phyloP scores from a whole-genome alignment of 2,113 vertebrate genomes.

The Alectura lathami region DNA sequence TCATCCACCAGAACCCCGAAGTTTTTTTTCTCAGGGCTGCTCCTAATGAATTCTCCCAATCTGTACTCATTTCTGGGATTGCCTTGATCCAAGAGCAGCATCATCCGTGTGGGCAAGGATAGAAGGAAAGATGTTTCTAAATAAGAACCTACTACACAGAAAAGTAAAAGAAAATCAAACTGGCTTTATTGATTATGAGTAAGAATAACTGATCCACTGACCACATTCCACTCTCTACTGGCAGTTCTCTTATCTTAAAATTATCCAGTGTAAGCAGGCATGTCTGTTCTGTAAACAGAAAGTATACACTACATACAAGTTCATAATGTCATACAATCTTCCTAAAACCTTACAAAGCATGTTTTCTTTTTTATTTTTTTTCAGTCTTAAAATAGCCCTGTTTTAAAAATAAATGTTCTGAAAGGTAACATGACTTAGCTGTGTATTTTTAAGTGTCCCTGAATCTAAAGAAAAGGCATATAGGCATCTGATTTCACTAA shows the following conservation, averaged over 20 bases:
- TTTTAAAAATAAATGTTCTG: constrained; percentile 16
- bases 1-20: background rate
- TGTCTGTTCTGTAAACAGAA: background rate
- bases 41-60: background rate
- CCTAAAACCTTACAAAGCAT: background rate
- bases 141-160: background rate
- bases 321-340: background rate
- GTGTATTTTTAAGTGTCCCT: background rate
- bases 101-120: background rate
- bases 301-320: accelerated
- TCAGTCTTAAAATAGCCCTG: background rate
- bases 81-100: background rate
- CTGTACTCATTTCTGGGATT: background rate
- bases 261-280: background rate
- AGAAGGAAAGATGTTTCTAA: background rate
- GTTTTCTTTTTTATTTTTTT: background rate
- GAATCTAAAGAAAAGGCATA: background rate
- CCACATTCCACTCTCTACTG: background rate
- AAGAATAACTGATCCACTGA: background rate
- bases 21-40: background rate
- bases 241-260: background rate
- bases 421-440: background rate
- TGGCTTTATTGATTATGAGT: background rate
- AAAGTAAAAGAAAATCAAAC: background rate
- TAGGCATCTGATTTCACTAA: background rate